A percentile compares a stretch with the other conserved stretches of the same genome.
Conservation (phyloP, 2,888 invertebrate species). For the Ochropleura leucogaster region DNA sequence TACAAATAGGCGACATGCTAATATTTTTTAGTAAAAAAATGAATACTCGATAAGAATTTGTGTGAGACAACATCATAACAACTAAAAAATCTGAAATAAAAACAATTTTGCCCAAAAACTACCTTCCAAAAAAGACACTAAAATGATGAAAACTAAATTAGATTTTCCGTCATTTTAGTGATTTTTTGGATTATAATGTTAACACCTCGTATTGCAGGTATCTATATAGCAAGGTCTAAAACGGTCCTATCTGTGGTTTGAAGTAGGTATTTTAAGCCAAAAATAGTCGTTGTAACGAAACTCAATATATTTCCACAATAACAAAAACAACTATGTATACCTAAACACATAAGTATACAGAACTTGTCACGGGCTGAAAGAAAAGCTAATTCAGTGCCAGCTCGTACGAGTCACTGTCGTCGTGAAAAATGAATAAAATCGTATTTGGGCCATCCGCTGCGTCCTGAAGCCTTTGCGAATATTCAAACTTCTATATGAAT, state of each 20-base stretch:
- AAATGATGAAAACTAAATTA: no score
- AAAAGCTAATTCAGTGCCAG: slow-evolving; percentile 86
- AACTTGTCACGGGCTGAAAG: slow-evolving; percentile 78
- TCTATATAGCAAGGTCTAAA: neutral
- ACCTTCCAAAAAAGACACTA: no score
- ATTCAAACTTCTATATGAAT: slow-evolving; percentile 67
- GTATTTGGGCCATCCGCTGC: slow-evolving; percentile 83
- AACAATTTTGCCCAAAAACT: no score
- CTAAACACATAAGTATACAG: slow-evolving; percentile 43
- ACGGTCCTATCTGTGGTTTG: neutral
- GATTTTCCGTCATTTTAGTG: no score
- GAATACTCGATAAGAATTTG: no score
- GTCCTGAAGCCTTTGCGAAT: slow-evolving; percentile 75
- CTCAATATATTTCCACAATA: slow-evolving; percentile 11
- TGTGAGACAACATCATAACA: no score
- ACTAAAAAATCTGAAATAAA: no score
- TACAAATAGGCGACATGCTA: no score
- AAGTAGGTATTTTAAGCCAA: neutral
- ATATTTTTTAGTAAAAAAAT: no score
- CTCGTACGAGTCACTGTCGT: slow-evolving; percentile 86
- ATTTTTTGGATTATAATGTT: no score
- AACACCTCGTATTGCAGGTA: no score
- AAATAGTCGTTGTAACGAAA: neutral
- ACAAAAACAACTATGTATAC: slow-evolving; percentile 34
- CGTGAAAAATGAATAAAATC: slow-evolving; percentile 89